Conservation (phyloP, 2,888 invertebrate genomes). For the Pandemis cinnamomeana region DNA sequence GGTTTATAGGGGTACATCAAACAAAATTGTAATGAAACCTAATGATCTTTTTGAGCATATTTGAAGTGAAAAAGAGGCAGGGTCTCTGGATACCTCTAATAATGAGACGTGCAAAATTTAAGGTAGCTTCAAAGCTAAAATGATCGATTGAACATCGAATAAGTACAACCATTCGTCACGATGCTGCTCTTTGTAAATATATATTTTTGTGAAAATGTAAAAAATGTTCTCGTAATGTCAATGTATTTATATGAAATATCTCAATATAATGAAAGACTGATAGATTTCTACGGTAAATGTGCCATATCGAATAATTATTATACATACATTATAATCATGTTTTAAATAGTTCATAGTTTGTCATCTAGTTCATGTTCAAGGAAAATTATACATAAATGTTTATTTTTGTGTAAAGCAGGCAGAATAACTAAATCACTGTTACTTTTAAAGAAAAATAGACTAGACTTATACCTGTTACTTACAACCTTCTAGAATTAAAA, state of each 20-base stretch:
- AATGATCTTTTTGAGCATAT: background rate
- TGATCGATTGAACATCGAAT: slow-evolving; percentile 31
- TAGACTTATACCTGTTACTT: background rate
- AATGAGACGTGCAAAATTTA: background rate
- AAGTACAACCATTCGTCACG: slow-evolving; percentile 2
- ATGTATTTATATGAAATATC: slow-evolving; percentile 51
- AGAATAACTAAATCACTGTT: background rate
- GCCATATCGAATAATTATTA: slow-evolving; percentile 65
- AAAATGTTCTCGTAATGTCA: slow-evolving; percentile 49
- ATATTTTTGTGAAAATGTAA: slow-evolving; percentile 48
- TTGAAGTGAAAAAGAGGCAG: background rate
- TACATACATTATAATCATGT: background rate
- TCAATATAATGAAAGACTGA: slow-evolving; percentile 76
- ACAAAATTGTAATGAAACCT: background rate
- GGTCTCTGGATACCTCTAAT: background rate
- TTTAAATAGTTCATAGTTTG: slow-evolving; percentile 36
- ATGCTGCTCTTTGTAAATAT: slow-evolving; percentile 41
- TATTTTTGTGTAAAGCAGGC: background rate
- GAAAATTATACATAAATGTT: background rate
- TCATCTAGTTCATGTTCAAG: slow-evolving; percentile 34
- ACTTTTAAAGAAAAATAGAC: background rate
- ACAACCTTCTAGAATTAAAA: background rate
- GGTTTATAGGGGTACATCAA: background rate
- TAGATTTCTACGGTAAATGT: slow-evolving; percentile 76
- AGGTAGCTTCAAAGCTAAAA: slow-evolving; percentile 7